Percentiles rank a stretch among this genome's conserved stretches.
These are phyloP conservation scores for Actinia equina DNA, from an alignment of 64 coral and sea anemone species.

Conservation along the genomic window DNA sequence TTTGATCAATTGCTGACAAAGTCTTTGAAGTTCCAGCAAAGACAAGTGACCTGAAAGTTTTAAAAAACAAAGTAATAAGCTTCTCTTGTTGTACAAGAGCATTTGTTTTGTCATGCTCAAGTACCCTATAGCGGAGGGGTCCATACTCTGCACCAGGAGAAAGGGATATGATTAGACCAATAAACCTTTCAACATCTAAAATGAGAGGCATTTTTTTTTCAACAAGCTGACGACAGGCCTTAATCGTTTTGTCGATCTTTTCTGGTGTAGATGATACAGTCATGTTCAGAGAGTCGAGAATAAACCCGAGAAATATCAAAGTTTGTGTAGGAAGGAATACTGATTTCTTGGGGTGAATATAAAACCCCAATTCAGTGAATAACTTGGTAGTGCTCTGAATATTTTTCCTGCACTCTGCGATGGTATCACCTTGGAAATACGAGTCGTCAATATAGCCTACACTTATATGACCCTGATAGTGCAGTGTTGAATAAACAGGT, in stretches of 20 bases:
- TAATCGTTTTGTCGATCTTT: conserved; percentile 31
- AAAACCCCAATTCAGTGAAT: conserved; percentile 55
- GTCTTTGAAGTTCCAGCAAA: too few relatives aligned
- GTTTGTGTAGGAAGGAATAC: conserved; percentile 49
- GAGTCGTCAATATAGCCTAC: conserved; percentile 52
- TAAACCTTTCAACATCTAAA: conserved; percentile 30
- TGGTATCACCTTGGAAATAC: conserved; percentile 54
- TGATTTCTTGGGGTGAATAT: conserved; percentile 49
- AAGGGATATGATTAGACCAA: conserved; percentile 39
- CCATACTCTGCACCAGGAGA: conserved; percentile 35
- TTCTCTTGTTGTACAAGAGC: too few relatives aligned
- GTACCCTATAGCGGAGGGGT: conserved; percentile 33
- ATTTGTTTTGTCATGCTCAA: conserved; percentile 31
- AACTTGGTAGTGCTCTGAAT: conserved; percentile 22
- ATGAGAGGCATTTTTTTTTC: conserved; percentile 7
- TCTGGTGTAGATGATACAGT: conserved; percentile 23
- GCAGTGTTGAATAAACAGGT: conserved; percentile 49
- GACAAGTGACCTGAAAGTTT: too few relatives aligned
- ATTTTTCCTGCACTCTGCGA: conserved; percentile 41
- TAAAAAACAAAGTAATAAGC: too few relatives aligned
- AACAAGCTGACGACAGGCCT: conserved; percentile 15
- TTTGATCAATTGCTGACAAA: too few relatives aligned
- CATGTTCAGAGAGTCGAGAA: conserved; percentile 60
- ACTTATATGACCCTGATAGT: conserved; percentile 45
- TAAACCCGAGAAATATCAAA: conserved; percentile 56